A percentile compares a stretch with the other conserved stretches of the same genome.
Evolutionary conservation across 2,113 vertebrate genomes (phyloP).

Genomic region (Hemichromis elongatus): DNA sequence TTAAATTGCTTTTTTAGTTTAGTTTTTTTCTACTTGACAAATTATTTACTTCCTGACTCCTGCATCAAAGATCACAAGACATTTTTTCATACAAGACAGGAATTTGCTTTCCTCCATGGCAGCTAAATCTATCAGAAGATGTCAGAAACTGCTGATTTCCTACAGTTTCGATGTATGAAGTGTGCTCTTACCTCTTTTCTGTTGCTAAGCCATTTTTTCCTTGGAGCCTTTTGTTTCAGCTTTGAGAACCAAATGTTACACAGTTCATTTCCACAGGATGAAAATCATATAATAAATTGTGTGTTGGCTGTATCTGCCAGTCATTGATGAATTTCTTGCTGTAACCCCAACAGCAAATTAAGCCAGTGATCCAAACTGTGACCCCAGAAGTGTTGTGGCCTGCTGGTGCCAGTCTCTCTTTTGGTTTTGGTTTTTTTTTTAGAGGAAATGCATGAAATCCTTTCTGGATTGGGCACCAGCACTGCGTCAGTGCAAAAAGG

Average conservation of each 20-base stretch:
- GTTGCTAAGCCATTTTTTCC: not conserved
- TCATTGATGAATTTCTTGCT: not conserved
- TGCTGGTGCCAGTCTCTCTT: not conserved
- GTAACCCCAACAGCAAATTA: not conserved
- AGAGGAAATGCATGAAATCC: not conserved
- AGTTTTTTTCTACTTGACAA: not conserved
- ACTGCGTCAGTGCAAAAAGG: not conserved
- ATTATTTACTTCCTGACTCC: not conserved
- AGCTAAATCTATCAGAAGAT: not conserved
- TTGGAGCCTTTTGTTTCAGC: not conserved
- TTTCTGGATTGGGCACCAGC: not conserved
- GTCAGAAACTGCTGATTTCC: not conserved
- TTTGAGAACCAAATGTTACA: not conserved
- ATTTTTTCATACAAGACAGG: too few relatives aligned
- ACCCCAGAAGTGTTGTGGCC: accelerated
- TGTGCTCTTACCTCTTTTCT: not conserved
- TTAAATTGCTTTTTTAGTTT: not conserved
- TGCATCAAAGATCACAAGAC: too few relatives aligned
- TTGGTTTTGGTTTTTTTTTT: not conserved
- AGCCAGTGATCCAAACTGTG: accelerated
- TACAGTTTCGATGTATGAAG: not conserved
- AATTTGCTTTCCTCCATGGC: not conserved
- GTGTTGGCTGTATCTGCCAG: not conserved
- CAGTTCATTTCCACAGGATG: not conserved
- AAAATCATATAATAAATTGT: not conserved